phyloP scores from a whole-genome alignment of 2,797 vertebrate genomes.

The Zenarchopterus dispar region DNA sequence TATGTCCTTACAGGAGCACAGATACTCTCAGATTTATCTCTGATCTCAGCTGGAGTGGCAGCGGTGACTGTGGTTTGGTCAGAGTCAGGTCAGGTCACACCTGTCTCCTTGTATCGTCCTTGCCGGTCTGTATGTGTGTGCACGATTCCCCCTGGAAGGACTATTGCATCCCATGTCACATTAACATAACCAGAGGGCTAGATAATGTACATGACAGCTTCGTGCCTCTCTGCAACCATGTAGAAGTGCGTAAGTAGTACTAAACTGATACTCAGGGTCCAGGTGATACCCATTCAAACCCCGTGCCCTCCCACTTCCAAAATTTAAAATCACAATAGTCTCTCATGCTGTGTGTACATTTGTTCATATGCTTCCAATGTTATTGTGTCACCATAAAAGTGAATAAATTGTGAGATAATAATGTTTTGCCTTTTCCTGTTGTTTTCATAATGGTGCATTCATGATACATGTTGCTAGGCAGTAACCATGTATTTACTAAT shows the following conservation, averaged over 20 bases:
- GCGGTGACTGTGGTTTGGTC: slow-evolving; percentile 16
- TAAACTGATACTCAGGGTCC: slow-evolving; percentile 16
- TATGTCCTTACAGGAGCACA: slow-evolving; percentile 40
- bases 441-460: too few species aligned
- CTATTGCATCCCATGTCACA: slow-evolving; percentile 28
- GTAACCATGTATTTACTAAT: too few species aligned
- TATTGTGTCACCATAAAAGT: too few species aligned
- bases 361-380: too few species aligned
- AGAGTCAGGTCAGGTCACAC: slow-evolving; percentile 58
- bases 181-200: slow-evolving; percentile 42
- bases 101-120: slow-evolving; percentile 66
- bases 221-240: slow-evolving; percentile 18
- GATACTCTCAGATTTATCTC: slow-evolving; percentile 26
- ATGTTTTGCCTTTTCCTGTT: too few species aligned
- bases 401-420: too few species aligned
- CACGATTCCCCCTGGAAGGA: slow-evolving; percentile 22
- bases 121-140: slow-evolving; percentile 18
- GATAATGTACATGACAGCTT: slow-evolving; percentile 40
- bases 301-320: slow-evolving; percentile 17
- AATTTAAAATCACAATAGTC: background rate
- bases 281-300: slow-evolving; percentile 9
- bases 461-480: too few species aligned
- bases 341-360: too few species aligned
- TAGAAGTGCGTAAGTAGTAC: slow-evolving; percentile 16
- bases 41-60: slow-evolving; percentile 49